phyloP scores from a whole-genome alignment of 2,797 vertebrate species.

The Triplophysa yarkandensis region DNA sequence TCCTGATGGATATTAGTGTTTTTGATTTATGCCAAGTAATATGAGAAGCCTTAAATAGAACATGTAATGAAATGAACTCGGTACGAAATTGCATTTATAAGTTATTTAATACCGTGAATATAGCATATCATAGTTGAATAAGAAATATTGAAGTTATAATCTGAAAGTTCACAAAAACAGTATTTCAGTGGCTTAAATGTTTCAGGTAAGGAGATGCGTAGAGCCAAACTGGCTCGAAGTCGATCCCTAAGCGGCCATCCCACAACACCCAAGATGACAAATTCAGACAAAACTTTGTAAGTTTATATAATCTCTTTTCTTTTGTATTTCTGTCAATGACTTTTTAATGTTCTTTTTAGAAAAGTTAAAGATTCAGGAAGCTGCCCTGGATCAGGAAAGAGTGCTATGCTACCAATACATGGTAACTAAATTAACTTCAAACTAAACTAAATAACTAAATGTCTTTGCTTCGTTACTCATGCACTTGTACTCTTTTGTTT shows the following conservation, averaged over 20 bases:
- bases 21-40: neutral
- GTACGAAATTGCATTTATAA: neutral
- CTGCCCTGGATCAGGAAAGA: constrained; percentile 67
- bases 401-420: constrained; percentile 66
- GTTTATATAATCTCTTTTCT: too few relatives aligned
- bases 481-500: constrained; percentile 23
- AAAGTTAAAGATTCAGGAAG: constrained; percentile 71
- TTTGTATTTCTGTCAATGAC: too few relatives aligned
- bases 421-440: constrained; percentile 59
- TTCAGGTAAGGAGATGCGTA: constrained; percentile 90
- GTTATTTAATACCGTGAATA: neutral
- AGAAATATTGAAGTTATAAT: neutral
- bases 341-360: constrained; percentile 61
- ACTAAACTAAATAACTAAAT: too few relatives aligned
- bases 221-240: constrained; percentile 90
- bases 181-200: neutral
- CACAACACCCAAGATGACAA: constrained; percentile 82
- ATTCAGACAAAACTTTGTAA: constrained; percentile 80
- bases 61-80: neutral
- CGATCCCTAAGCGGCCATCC: constrained; percentile 92
- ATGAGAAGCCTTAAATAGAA: neutral
- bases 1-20: neutral
- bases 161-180: neutral
- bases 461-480: neutral
- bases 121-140: neutral